Evolutionary conservation across 2,888 invertebrate genomes (phyloP).

Genomic region (Boloria selene): DNA sequence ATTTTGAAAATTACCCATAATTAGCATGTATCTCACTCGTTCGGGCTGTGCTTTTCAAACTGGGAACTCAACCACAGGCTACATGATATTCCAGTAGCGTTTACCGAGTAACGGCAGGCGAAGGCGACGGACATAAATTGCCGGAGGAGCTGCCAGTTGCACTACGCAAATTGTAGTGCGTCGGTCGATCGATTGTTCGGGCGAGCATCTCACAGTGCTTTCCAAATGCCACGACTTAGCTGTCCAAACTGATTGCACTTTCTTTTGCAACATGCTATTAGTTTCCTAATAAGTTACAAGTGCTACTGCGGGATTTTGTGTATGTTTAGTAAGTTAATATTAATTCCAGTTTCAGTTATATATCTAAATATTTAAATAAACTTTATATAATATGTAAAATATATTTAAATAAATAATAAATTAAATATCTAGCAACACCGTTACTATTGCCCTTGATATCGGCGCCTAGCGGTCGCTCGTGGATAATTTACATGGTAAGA

Average conservation of each 20-base stretch:
- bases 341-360: background rate
- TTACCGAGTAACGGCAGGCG: constrained; percentile 76
- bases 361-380: background rate
- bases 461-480: constrained; percentile 63
- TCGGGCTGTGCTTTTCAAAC: constrained; percentile 73
- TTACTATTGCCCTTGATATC: constrained; percentile 41
- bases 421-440: constrained; percentile 33
- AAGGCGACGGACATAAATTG: constrained; percentile 79
- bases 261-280: constrained; percentile 25
- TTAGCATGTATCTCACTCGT: constrained; percentile 78
- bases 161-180: constrained; percentile 74
- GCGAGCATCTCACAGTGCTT: constrained; percentile 34
- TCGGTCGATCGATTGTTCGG: constrained; percentile 67
- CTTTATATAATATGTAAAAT: no score
- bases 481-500: constrained; percentile 71
- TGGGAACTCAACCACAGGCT: constrained; percentile 74
- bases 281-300: constrained; percentile 24
- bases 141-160: constrained; percentile 74
- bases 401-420: constrained; percentile 1
- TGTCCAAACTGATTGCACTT: constrained; percentile 33
- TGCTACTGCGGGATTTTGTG: constrained; percentile 10
- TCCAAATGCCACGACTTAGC: constrained; percentile 37
- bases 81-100: constrained; percentile 79
- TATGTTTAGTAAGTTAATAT: background rate
- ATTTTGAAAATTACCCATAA: constrained; percentile 81